phyloP scores from a whole-genome alignment of 2,113 vertebrate species.

The Hydrochoerus hydrochaeris region DNA sequence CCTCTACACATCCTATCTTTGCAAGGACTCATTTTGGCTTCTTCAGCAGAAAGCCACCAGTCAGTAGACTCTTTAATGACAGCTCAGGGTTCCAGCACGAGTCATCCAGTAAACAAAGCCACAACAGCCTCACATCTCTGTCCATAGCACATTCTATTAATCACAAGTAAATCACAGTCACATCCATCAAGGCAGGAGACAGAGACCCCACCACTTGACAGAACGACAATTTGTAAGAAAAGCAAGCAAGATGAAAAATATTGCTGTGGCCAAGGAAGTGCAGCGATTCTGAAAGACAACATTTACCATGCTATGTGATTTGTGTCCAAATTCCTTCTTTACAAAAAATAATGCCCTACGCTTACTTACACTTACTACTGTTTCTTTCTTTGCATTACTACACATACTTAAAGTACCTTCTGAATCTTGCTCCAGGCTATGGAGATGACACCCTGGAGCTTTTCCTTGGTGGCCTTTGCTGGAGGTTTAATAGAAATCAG shows the following conservation, averaged over 20 bases:
- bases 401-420: constrained; percentile 10
- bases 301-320: neutral
- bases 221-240: neutral
- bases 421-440: neutral
- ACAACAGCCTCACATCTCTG: neutral
- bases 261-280: neutral
- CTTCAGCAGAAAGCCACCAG: neutral
- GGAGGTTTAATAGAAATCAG: neutral
- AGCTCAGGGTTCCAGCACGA: neutral
- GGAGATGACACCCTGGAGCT: neutral
- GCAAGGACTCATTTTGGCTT: neutral
- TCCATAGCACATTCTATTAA: neutral
- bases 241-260: neutral
- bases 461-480: neutral
- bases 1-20: neutral
- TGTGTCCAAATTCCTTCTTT: neutral
- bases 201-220: neutral
- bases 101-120: neutral
- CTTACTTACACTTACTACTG: neutral
- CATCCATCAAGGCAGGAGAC: neutral
- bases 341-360: neutral
- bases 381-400: neutral
- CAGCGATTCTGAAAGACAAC: neutral
- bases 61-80: neutral
- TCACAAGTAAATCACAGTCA: neutral